These are phyloP conservation scores for Cassiopea andromeda DNA, from an alignment of 30 jellyfish, hydroid and myxozoan species.

Conservation along the genomic window DNA sequence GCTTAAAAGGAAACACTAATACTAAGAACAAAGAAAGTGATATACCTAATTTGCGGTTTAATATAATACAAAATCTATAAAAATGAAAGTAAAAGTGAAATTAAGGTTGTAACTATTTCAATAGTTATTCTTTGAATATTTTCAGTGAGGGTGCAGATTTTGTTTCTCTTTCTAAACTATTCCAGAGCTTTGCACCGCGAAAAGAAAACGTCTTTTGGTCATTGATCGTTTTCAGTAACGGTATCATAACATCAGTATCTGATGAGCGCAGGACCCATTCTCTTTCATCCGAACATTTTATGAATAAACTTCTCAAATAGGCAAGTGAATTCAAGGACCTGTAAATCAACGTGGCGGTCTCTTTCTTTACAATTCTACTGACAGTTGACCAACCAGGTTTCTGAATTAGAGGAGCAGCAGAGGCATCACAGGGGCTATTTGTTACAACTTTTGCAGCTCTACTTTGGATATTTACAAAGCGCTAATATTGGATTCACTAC, in stretches of 20 bases:
- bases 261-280: slow-evolving; percentile 27
- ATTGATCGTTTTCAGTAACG: too few relatives aligned
- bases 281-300: background rate
- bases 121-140: too few relatives aligned
- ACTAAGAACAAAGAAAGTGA: too few relatives aligned
- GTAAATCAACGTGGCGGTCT: background rate
- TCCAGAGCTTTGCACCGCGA: too few relatives aligned
- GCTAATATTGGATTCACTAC: too few relatives aligned
- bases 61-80: slow-evolving; percentile 14
- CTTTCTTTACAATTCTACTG: background rate
- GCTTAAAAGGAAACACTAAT: too few relatives aligned
- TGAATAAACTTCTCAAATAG: background rate
- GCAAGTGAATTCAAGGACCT: background rate
- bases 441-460: background rate
- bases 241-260: background rate
- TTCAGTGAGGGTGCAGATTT: too few relatives aligned
- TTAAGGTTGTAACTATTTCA: too few relatives aligned
- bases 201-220: too few relatives aligned
- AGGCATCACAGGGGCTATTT: background rate
- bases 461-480: background rate
- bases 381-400: background rate
- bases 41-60: too few relatives aligned
- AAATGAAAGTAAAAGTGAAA: background rate
- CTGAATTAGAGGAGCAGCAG: slow-evolving; percentile 1
- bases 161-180: too few relatives aligned